Percentiles rank a stretch among this genome's conserved stretches.
Evolutionary conservation across 53 echinoderm and acorn worm species (phyloP).

Genomic region (Stichopus horrens): DNA sequence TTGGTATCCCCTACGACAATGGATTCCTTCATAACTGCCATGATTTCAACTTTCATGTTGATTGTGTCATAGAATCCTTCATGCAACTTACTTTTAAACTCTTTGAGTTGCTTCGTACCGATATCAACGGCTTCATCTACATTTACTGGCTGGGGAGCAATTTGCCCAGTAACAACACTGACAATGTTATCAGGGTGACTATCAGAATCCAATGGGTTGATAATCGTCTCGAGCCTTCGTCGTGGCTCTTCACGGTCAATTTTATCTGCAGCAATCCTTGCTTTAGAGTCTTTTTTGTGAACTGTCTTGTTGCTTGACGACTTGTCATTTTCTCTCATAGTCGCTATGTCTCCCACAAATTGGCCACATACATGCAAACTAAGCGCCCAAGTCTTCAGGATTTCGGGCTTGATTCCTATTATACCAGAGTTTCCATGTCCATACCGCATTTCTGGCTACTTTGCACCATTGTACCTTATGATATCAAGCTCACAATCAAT

Average conservation of each 20-base stretch:
- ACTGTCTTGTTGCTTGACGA: not conserved
- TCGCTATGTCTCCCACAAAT: constrained; percentile 42
- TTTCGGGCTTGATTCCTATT: constrained; percentile 50
- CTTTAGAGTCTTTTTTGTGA: constrained; percentile 58
- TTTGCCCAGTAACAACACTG: constrained; percentile 47
- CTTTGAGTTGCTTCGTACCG: constrained; percentile 40
- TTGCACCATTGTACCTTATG: constrained; percentile 47
- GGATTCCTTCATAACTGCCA: constrained; percentile 51
- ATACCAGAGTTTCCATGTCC: constrained; percentile 51
- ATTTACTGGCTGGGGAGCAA: constrained; percentile 54
- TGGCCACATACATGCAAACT: constrained; percentile 40
- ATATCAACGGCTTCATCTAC: constrained; percentile 51
- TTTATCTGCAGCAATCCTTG: constrained; percentile 49
- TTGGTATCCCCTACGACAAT: constrained; percentile 48
- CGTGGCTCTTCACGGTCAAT: constrained; percentile 47
- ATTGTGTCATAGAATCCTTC: constrained; percentile 46
- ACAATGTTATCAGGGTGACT: constrained; percentile 51
- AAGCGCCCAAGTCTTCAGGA: constrained; percentile 52
- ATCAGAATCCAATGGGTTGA: constrained; percentile 35
- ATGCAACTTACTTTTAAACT: constrained; percentile 51
- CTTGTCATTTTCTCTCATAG: constrained; percentile 31
- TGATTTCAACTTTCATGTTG: constrained; percentile 42
- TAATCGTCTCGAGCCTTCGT: constrained; percentile 41
- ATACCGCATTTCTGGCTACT: constrained; percentile 56
- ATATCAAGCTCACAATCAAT: constrained; percentile 45